Evolutionary conservation across 2,113 vertebrate species (phyloP), one percentile per base, ranked within the genome.

Genomic region (Nycticebus coucang): DNA sequence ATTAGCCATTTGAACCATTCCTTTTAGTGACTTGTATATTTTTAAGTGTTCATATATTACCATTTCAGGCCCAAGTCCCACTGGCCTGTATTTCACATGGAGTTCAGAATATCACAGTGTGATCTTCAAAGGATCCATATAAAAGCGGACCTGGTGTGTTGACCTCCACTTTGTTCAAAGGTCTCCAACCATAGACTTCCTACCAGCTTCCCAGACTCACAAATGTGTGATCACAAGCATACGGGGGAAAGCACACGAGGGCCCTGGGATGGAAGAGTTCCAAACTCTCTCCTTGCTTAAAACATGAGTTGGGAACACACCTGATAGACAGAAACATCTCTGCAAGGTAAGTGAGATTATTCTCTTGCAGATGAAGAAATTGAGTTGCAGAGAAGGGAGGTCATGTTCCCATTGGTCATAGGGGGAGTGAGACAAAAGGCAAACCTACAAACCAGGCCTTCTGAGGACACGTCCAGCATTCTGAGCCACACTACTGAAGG

Each of bases 1-100:
- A 96, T 97, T 97, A 96, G 95, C 97, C 97, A 97, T 97, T 97
- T 92, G 92, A 97, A 95, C 72, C 94, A 79, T 96, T 97, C 64
- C 89, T 97, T 96, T 96, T 69, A 97, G 94, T 80, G 92, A 97
- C 90, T 97, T 97, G 95, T 97, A 60, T 94, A 93, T 97, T 97
- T 97, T 97, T 93, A 97, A 97, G 90, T 95, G 81, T 98, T 97
- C 94, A 77, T 94, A 93, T 96, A 96, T 97, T 89, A 93, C 92
- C 90, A 64, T 80, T 94, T 96, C 93, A 87, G 72, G 92, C 80
- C 68, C 90, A 64, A 45, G 77, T 94, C 82, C 95, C 88, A 26
- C 10, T 79, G 91, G 93, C 69, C 68, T 91, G 84, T 59, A 66
- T 90, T 95, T 97, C 83, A 90, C 80, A 77, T 22, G 62, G 57